Evolutionary conservation across 2,113 vertebrate species (phyloP).

Genomic region (Pseudolaguvia tuberculata): DNA sequence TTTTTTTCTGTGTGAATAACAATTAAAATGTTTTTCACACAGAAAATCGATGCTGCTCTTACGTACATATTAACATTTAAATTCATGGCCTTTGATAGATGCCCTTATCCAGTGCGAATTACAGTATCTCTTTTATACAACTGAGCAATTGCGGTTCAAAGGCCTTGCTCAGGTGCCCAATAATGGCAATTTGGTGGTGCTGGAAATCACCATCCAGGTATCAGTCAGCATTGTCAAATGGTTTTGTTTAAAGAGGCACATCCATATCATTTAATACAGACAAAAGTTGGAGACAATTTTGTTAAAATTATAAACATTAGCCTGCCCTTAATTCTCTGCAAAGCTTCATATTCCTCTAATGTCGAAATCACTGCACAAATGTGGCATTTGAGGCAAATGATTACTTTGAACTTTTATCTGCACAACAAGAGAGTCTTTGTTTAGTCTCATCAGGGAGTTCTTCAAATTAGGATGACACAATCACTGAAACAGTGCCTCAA

Average conservation of each 20-base stretch:
- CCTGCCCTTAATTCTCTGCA: constrained; percentile 17
- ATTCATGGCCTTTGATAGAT: no score
- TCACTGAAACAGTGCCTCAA: constrained; percentile 38
- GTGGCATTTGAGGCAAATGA: constrained; percentile 51
- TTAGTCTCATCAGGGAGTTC: constrained; percentile 37
- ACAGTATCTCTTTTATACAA: no score
- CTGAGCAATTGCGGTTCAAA: no score
- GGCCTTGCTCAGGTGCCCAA: no score
- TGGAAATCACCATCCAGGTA: no score
- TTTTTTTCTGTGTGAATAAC: no score
- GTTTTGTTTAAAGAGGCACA: not conserved
- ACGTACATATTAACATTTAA: not conserved
- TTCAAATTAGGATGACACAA: constrained; percentile 37
- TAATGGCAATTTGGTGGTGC: no score
- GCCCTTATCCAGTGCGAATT: no score
- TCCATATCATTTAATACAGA: constrained; percentile 9
- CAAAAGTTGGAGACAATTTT: constrained; percentile 16
- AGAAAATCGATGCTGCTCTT: not conserved
- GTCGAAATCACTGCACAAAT: constrained; percentile 37
- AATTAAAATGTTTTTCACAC: not conserved
- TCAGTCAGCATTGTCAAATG: not conserved
- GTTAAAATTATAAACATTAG: constrained; percentile 36
- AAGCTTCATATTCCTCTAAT: constrained; percentile 39
- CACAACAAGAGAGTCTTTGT: constrained; percentile 45
- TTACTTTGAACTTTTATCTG: constrained; percentile 53